Evolutionary conservation across 2,888 invertebrate genomes (phyloP).

Genomic region (Bellardia bayeri): DNA sequence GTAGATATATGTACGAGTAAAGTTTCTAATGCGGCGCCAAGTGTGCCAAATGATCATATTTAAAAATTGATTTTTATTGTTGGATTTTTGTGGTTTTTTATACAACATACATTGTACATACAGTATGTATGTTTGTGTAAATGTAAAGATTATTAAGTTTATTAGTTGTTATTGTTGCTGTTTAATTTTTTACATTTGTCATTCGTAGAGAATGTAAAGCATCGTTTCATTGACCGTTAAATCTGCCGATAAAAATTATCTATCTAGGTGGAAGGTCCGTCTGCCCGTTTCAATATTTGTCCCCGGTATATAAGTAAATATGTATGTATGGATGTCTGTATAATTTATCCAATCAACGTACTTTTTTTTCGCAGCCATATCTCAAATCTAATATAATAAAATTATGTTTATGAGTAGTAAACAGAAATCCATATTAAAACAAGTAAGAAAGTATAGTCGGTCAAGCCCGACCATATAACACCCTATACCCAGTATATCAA

Average conservation of each 20-base stretch:
- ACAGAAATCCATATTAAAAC: constrained; percentile 26
- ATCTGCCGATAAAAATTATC: too few species aligned
- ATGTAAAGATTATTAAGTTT: constrained; percentile 36
- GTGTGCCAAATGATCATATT: constrained; percentile 71
- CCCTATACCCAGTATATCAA: too few species aligned
- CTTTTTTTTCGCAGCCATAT: constrained; percentile 37
- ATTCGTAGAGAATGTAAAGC: constrained; percentile 39
- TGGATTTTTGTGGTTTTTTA: constrained; percentile 53
- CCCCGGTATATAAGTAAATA: too few species aligned
- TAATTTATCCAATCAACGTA: constrained; percentile 33
- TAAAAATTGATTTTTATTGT: constrained; percentile 38
- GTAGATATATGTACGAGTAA: not conserved
- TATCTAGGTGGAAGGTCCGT: not conserved
- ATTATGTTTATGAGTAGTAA: constrained; percentile 53
- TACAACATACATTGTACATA: not conserved
- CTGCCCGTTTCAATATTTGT: not conserved
- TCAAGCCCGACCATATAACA: too few species aligned
- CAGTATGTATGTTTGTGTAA: not conserved
- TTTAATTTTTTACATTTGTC: constrained; percentile 51
- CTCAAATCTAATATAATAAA: constrained; percentile 48
- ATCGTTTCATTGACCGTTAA: constrained; percentile 10
- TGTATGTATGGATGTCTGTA: not conserved
- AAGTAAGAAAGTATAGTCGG: too few species aligned
- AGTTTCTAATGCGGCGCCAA: constrained; percentile 74
- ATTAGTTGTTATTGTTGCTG: constrained; percentile 23